Percentiles rank a stretch among this genome's conserved stretches.
phyloP scores from a whole-genome alignment of 2,888 invertebrate species.

The Andrena praecox region DNA sequence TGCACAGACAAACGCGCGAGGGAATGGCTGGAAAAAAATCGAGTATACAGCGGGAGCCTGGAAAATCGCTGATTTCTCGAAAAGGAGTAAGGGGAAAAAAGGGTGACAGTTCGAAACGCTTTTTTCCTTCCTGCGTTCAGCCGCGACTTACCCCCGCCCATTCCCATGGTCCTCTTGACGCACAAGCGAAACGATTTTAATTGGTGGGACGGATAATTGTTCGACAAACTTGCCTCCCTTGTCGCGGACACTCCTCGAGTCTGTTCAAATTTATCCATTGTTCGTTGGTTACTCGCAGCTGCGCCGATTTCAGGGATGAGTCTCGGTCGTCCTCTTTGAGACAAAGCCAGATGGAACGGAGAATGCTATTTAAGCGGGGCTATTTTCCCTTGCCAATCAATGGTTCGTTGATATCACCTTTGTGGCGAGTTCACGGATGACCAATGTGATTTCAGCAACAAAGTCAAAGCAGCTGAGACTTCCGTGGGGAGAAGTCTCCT shows the following conservation, averaged over 20 bases:
- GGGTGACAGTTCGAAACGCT: slow-evolving; percentile 14
- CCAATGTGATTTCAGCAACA: slow-evolving; percentile 23
- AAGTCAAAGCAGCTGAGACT: slow-evolving; percentile 18
- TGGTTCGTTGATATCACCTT: too few species aligned
- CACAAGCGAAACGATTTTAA: slow-evolving; percentile 47
- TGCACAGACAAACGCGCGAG: slow-evolving; percentile 43
- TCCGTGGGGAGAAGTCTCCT: slow-evolving; percentile 6
- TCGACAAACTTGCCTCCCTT: slow-evolving; percentile 40
- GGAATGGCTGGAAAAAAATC: slow-evolving; percentile 48
- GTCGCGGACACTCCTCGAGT: slow-evolving; percentile 16
- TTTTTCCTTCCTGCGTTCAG: slow-evolving; percentile 27
- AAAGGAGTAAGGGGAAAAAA: slow-evolving; percentile 31
- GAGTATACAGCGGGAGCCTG: slow-evolving; percentile 44
- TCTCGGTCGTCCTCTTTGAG: too few species aligned
- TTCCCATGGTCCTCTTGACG: slow-evolving; percentile 1
- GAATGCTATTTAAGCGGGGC: too few species aligned
- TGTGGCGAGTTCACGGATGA: too few species aligned
- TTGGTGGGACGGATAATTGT: slow-evolving; percentile 51
- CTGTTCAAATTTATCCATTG: slow-evolving; percentile 43
- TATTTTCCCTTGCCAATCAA: too few species aligned
- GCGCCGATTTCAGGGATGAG: neutral
- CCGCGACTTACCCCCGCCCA: slow-evolving; percentile 22
- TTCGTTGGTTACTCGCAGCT: slow-evolving; percentile 16
- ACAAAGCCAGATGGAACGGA: too few species aligned
- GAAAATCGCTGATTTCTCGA: slow-evolving; percentile 61